Evolutionary conservation across 2,113 vertebrate genomes (phyloP), one percentile per base, ranked within the genome.

Genomic region (Indicator indicator): DNA sequence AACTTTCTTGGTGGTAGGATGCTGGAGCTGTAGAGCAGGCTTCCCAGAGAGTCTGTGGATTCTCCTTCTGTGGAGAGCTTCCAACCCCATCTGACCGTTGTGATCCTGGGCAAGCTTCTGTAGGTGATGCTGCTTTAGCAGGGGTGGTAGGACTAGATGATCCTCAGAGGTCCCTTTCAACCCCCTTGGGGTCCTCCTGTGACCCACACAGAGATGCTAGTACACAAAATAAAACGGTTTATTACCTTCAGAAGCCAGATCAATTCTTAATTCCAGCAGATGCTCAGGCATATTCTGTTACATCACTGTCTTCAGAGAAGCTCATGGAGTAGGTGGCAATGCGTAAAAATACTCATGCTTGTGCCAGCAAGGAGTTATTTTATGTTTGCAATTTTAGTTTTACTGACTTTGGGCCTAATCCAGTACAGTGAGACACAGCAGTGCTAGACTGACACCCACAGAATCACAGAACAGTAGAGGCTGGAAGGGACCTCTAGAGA

Each of bases 351-450:
- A 94, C n/a, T 71, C 92, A 94, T 89, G 93, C 91, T 96, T 96
- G 93, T 96, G 93, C 88, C 92, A 95, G 93, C 90, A 94, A 94
- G 90, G 86, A 96, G 88, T 94, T 65, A 91, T 92, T 97, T 96
- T 96, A 94, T 90, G 87, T 94, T 96, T 94, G 93, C 58, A 94
- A 85, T 94, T 96, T 96, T 80, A 95, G 93, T 94, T 95, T 96
- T 97, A 96, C 83, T 95, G 91, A 96, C 83, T 93, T 96, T 95
- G 86, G 93, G 80, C 50, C 54, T 84, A 9, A 90, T 94, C 87
- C 94, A 95, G 86, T 44, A 16, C 0, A 1, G 75, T 85, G 87
- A 95, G 72, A 21, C 86, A 42, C 56, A 38, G 79, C 73, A 36
- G 71, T 11, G 9, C 44, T 48, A 44, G 70, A 7, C 64, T 88